phyloP scores from a whole-genome alignment of 2,888 invertebrate species.

The Thera obeliscata region DNA sequence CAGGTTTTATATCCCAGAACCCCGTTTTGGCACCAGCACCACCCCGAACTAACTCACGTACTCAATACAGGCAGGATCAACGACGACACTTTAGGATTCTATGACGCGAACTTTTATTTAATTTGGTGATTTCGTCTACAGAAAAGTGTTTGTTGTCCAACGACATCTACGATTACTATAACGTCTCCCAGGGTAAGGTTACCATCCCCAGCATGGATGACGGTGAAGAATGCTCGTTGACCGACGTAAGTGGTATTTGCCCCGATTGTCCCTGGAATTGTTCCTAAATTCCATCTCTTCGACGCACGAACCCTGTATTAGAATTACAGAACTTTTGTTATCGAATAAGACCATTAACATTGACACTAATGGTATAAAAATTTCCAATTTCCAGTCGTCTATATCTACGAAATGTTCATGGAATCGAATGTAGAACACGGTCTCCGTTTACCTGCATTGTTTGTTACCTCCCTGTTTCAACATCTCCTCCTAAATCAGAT shows the following conservation, averaged over 20 bases:
- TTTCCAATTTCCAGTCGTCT: constrained; percentile 14
- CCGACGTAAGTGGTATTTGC: constrained; percentile 90
- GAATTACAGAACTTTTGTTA: constrained; percentile 29
- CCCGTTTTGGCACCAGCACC: constrained; percentile 70
- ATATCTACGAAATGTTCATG: constrained; percentile 23
- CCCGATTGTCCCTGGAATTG: constrained; percentile 2
- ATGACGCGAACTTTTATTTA: constrained; percentile 41
- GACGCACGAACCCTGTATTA: constrained; percentile 42
- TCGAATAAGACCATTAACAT: constrained; percentile 49
- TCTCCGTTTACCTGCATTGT: background rate
- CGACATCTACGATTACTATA: constrained; percentile 96
- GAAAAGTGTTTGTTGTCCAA: constrained; percentile 92
- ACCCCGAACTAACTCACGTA: constrained; percentile 58
- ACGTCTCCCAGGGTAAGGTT: constrained; percentile 98
- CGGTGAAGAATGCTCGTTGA: constrained; percentile 94
- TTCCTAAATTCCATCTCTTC: constrained; percentile 37
- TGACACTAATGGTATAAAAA: constrained; percentile 52
- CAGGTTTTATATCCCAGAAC: constrained; percentile 64
- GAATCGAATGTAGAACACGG: constrained; percentile 21
- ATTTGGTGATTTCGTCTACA: constrained; percentile 79
- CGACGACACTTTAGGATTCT: constrained; percentile 43
- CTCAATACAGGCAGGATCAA: constrained; percentile 55
- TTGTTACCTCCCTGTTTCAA: background rate
- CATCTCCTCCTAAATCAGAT: background rate
- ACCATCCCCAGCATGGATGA: constrained; percentile 98